Base-by-base conservation (phyloP, 2,888 invertebrate genomes). In the Philereme vetulata region DNA sequence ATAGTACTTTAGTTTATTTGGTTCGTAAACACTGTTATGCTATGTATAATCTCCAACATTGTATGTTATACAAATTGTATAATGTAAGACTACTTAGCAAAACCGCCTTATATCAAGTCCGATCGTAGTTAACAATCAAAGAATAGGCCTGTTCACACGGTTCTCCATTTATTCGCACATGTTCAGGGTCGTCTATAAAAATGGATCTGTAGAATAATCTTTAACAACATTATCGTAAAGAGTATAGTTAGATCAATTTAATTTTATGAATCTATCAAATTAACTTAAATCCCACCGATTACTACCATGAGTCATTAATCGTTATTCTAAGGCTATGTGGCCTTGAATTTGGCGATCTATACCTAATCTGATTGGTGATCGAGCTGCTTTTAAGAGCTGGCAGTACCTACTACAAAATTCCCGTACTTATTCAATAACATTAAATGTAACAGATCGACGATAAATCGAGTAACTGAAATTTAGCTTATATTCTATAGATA, bases 81-180 rank as follows among this genome's bases (percentile, higher is more conserved):
- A 21, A 21, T 21, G 21, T 21, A 21, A 21, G 21, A 21, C 21
- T 21, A 2, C 21, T 51, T 45, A 32, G 35, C 49, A 56, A 48
- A 48, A 49, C 34, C 48, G 33, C 45, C 54, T 59, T 54, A 56
- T 32, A 36, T 21, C 43, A 48, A 65, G 35, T 44, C 21, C 57
- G 56, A 49, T 55, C 54, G 33, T 36, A 51, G 48, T 60, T 56
- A 49, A 54, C 51, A 53, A 46, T 34, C 43, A 52, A 51, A 60
- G 47, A 47, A 61, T 51, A 49, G 40, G 5, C 47, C 44, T 55
- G 57, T 60, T 63, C 60, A 42, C 65, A 65, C 58, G 65, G 58
- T 49, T 49, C 40, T 75, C 67, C 71, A 67, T 80, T 75, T 77
- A 62, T 81, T 85, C 82, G 67, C 83, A 83, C 78, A 80, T 52